These are phyloP conservation scores for Fopius arisanus DNA, from an alignment of 1,140 invertebrate species.

Conservation along the genomic window DNA sequence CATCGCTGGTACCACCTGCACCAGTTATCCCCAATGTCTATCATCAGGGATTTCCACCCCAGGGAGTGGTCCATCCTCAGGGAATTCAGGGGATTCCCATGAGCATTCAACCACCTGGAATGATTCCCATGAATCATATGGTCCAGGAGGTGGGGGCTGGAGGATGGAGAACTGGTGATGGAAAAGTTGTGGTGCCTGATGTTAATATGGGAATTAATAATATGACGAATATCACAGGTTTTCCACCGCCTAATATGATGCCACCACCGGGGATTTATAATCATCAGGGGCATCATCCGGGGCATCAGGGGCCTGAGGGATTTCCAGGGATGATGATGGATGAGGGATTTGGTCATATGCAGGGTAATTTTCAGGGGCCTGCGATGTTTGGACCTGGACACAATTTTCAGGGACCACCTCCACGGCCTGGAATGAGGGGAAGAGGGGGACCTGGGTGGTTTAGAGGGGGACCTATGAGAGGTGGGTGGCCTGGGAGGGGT, in stretches of 20 bases:
- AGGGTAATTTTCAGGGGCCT: conserved; percentile 54
- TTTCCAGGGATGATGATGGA: conserved; percentile 51
- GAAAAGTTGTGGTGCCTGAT: conserved; percentile 63
- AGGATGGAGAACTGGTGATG: conserved; percentile 64
- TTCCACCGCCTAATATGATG: conserved; percentile 53
- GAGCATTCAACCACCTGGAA: conserved; percentile 42
- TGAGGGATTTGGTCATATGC: conserved; percentile 51
- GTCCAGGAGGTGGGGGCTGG: conserved; percentile 36
- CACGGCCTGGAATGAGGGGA: conserved; percentile 44
- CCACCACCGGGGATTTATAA: conserved; percentile 65
- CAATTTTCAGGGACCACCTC: conserved; percentile 60
- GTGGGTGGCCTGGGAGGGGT: conserved; percentile 62
- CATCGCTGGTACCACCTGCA: conserved; percentile 57
- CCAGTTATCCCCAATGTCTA: conserved; percentile 43
- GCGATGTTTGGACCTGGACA: conserved; percentile 49
- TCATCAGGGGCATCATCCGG: conserved; percentile 42
- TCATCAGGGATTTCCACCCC: conserved; percentile 39
- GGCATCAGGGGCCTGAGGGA: conserved; percentile 29
- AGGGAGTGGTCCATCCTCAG: conserved; percentile 35
- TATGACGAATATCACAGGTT: conserved; percentile 30
- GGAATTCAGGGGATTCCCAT: conserved; percentile 48
- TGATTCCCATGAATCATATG: conserved; percentile 47
- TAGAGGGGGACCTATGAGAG: conserved; percentile 51
- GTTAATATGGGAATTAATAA: conserved; percentile 53
- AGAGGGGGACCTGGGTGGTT: conserved; percentile 50